Evolutionary conservation across 2,888 invertebrate species (phyloP).

Genomic region (Athetis lepigone): DNA sequence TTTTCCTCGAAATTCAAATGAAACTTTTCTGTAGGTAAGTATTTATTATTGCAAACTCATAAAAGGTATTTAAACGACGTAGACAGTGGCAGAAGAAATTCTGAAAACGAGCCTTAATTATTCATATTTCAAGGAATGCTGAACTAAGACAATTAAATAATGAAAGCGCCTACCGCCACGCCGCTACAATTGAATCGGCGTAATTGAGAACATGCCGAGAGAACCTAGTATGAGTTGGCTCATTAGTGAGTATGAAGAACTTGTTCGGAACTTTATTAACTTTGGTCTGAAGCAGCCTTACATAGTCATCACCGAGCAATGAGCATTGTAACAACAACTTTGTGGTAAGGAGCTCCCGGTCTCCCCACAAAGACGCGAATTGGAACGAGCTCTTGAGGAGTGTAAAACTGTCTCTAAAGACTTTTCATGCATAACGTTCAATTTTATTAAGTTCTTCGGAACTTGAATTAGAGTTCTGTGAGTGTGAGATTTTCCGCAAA

Average conservation of each 20-base stretch:
- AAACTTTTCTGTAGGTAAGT: not conserved
- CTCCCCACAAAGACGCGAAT: slow-evolving; percentile 39
- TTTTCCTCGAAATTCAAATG: slow-evolving; percentile 22
- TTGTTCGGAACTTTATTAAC: slow-evolving; percentile 65
- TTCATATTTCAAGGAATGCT: slow-evolving; percentile 37
- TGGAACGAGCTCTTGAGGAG: slow-evolving; percentile 40
- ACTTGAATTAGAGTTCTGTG: slow-evolving; percentile 45
- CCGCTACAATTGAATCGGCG: slow-evolving; percentile 62
- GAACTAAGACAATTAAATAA: slow-evolving; percentile 49
- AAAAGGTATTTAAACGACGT: slow-evolving; percentile 2
- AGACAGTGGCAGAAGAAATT: slow-evolving; percentile 10
- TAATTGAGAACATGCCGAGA: slow-evolving; percentile 62
- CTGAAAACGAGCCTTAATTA: slow-evolving; percentile 20
- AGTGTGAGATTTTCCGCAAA: slow-evolving; percentile 35
- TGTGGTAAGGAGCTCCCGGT: slow-evolving; percentile 31
- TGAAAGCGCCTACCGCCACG: slow-evolving; percentile 42
- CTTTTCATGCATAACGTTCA: slow-evolving; percentile 52
- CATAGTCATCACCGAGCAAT: slow-evolving; percentile 45
- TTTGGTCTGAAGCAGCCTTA: slow-evolving; percentile 51
- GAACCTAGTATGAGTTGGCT: slow-evolving; percentile 62
- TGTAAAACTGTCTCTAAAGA: slow-evolving; percentile 47
- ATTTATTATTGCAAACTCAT: slow-evolving; percentile 1
- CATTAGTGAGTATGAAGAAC: slow-evolving; percentile 68
- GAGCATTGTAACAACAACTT: slow-evolving; percentile 58
- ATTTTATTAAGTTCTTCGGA: slow-evolving; percentile 51